These are phyloP conservation scores for Teleogryllus occipitalis DNA, from an alignment of 1,140 invertebrate genomes.

Conservation along the genomic window DNA sequence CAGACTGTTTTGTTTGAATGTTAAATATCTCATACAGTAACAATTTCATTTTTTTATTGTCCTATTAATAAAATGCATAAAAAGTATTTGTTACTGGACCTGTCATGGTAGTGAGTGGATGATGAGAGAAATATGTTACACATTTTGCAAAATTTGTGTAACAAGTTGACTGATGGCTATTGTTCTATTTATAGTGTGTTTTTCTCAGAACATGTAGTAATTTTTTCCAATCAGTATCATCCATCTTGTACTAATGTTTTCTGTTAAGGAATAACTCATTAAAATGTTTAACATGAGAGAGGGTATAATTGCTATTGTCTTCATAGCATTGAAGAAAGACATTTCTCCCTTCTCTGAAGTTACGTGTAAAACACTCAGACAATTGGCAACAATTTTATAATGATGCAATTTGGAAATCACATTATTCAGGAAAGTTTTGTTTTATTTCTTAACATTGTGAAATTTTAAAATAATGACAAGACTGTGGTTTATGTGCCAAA, in stretches of 20 bases:
- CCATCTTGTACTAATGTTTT: no score
- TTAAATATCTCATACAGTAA: neutral
- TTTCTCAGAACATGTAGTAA: neutral
- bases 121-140: neutral
- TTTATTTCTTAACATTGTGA: no score
- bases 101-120: neutral
- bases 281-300: no score
- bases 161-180: neutral
- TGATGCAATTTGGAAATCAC: no score
- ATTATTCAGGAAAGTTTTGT: no score
- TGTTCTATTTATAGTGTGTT: neutral
- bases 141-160: neutral
- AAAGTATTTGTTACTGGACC: neutral
- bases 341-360: no score
- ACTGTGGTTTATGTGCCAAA: neutral
- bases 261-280: no score
- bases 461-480: neutral
- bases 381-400: no score
- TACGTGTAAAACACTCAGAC: no score
- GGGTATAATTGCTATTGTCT: no score
- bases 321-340: no score
- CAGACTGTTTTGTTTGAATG: neutral
- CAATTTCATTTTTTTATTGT: neutral
- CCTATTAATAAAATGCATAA: neutral
- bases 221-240: no score